Percentiles rank a stretch among this genome's conserved stretches.
Conservation (phyloP, 2,797 vertebrate species). For the Neopelma chrysocephalum region DNA sequence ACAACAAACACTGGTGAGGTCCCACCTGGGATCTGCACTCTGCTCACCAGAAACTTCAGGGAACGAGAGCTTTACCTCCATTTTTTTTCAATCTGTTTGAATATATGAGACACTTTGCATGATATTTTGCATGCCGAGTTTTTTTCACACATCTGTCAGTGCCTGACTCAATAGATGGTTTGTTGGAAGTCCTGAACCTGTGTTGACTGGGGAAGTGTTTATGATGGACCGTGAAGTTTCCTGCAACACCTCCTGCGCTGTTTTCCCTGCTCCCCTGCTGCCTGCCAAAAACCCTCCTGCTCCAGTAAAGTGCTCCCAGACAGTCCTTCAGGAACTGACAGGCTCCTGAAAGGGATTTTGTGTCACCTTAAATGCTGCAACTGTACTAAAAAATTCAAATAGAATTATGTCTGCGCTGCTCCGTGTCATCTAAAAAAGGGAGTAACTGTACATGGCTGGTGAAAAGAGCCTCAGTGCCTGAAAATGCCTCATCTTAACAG, state of each 20-base stretch:
- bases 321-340: neutral
- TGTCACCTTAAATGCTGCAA: constrained; percentile 43
- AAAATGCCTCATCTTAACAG: neutral
- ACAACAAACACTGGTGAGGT: neutral
- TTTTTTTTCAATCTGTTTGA: neutral
- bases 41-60: neutral
- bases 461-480: constrained; percentile 39
- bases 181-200: constrained; percentile 32
- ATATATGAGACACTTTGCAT: neutral
- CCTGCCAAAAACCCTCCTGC: constrained; percentile 16
- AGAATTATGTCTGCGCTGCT: neutral
- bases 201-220: constrained; percentile 40
- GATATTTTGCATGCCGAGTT: neutral
- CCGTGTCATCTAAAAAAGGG: neutral
- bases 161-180: constrained; percentile 27
- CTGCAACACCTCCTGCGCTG: constrained; percentile 4
- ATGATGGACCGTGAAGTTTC: constrained; percentile 39
- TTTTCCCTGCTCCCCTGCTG: neutral
- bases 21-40: neutral
- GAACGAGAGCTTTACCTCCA: neutral
- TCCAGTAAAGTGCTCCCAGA: neutral
- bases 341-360: constrained; percentile 54
- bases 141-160: neutral
- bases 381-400: neutral
- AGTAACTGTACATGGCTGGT: neutral